Conservation (phyloP, 2,797 vertebrate species). For the Diglossa cyanea region DNA sequence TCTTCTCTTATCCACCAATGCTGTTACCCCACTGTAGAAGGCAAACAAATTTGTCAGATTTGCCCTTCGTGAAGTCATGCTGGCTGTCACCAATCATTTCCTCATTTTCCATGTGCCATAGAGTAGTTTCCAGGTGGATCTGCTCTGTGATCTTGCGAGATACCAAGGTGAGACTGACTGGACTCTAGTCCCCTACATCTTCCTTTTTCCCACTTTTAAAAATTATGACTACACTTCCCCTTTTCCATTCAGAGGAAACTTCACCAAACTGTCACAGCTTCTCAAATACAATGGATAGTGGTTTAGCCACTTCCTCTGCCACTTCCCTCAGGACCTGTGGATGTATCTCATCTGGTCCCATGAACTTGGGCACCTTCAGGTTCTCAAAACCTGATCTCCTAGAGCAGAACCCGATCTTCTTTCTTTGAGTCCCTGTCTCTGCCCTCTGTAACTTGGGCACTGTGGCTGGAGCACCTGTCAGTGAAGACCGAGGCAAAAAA, state of each 20-base stretch:
- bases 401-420: not conserved
- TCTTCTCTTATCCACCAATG: not conserved
- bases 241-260: not conserved
- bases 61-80: not conserved
- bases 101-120: not conserved
- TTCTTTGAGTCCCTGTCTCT: not conserved
- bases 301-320: not conserved
- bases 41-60: not conserved
- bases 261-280: not conserved
- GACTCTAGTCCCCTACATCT: too few relatives aligned
- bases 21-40: not conserved
- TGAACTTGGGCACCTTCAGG: not conserved
- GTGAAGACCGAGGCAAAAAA: not conserved
- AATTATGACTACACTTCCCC: not conserved
- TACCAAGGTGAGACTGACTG: not conserved
- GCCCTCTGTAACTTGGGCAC: not conserved
- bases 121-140: not conserved
- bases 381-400: not conserved
- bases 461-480: not conserved
- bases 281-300: not conserved
- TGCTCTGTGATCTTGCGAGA: fast-evolving
- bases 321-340: not conserved
- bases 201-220: not conserved
- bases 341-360: not conserved
- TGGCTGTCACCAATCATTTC: not conserved